phyloP scores from a whole-genome alignment of 2,797 vertebrate species.

The Liparis tanakae region DNA sequence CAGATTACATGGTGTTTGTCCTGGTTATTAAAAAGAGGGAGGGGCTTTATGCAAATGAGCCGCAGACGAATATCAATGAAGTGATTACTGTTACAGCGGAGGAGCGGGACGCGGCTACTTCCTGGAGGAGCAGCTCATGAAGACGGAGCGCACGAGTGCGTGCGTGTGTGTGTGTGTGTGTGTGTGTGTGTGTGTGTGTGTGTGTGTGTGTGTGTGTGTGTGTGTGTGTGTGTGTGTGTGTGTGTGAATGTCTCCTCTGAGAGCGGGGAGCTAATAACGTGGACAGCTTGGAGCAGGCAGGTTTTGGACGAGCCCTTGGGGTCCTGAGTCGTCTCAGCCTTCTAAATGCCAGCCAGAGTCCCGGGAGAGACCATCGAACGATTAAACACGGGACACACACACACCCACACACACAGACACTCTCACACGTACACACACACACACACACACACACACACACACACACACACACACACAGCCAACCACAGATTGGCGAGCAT shows the following conservation, averaged over 20 bases:
- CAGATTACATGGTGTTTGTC: slow-evolving; percentile 36
- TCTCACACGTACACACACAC: too few relatives aligned
- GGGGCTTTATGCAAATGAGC: slow-evolving; percentile 22
- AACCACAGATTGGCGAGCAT: slow-evolving; percentile 40
- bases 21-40: slow-evolving; percentile 23
- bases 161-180: slow-evolving; percentile 18
- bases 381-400: slow-evolving; percentile 28
- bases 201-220: slow-evolving; percentile 33
- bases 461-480: not conserved
- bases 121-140: not conserved
- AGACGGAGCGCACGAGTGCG: slow-evolving; percentile 22
- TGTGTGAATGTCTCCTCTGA: slow-evolving; percentile 39
- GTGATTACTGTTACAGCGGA: slow-evolving; percentile 37
- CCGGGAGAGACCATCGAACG: slow-evolving; percentile 79
- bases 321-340: slow-evolving; percentile 87
- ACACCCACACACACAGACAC: too few relatives aligned
- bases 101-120: not conserved
- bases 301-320: slow-evolving; percentile 88
- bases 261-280: slow-evolving; percentile 82
- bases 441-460: too few relatives aligned
- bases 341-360: slow-evolving; percentile 89
- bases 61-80: slow-evolving; percentile 27
- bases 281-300: slow-evolving; percentile 87
- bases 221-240: slow-evolving; percentile 31
- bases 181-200: slow-evolving; percentile 33